Base-by-base conservation (phyloP, 1,140 invertebrate species). In the Galleria mellonella region DNA sequence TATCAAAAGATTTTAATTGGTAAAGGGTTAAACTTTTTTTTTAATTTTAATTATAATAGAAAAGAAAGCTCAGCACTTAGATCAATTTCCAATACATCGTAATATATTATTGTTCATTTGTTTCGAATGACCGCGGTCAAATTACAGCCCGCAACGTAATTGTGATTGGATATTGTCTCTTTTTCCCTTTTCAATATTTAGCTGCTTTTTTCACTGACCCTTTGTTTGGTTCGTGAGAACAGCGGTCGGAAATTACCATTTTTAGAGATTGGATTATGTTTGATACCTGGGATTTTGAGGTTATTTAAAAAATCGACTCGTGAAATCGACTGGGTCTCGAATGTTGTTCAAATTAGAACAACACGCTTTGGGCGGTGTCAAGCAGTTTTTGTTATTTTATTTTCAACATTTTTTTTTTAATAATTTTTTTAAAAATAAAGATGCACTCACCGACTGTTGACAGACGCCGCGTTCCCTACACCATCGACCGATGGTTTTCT, bases 401-500 rank as follows among this genome's bases (percentile, higher is more conserved):
- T 23, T 23, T 3, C 6, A 23, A 9, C 4, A 29, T 29, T 31
- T 31, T 31, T n/a, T 10, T 31, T 31, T 31, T 2, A 31, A 14
- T 36, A 15, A 36, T 37, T 9, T n/a, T n/a, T n/a, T n/a, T n/a
- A 17, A 15, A 17, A 15, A 5, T 37, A 37, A 37, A 12, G 28
- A 17, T 32, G 9, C 51, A 91, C 91, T 92, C 83, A 92, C 91
- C 91, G 91, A 71, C 90, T 89, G 72, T 92, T 92, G 58, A 92
- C 91, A 27, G 91, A 91, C 39, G 91, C 88, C 9, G 91, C 87
- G 65, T 91, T 92, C 43, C 89, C 89, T 49, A 91, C 90, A 59
- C 92, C 91, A 72, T 92, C 91, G 82, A 91, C 90, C 40, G 91
- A 87, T 50, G 91, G 91, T 82, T 93, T 93, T 87, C 91, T 93